Base-by-base conservation (phyloP, 2,113 vertebrate genomes). In the Vicugna pacos region DNA sequence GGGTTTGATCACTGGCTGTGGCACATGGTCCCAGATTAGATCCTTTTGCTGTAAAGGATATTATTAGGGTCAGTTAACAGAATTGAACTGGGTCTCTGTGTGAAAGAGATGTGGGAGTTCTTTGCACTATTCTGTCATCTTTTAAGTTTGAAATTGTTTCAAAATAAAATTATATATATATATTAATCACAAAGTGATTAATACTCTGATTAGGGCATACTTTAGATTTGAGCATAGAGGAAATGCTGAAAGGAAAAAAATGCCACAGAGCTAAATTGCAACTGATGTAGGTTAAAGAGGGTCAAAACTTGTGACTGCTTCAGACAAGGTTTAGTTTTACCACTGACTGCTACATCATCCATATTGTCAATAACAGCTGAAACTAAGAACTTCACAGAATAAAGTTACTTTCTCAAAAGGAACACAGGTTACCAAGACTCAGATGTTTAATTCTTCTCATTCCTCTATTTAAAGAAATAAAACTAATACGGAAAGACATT, bases 381-480 rank as follows among this genome's bases (percentile, higher is more conserved):
- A 91, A 91, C 15, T 73, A 52, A 96, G 60, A 60, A 91, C 26
- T 70, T 92, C 28, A 88, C 22, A 88, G 69, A 58, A 65, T 28
- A 89, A 69, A 48, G 84, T 32, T 92, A 77, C 77, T 28, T 94
- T 89, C 32, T 62, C 48, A 89, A 93, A 96, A 90, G 38, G 19
- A 92, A 88, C 50, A 88, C 5, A 64, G 35, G 56, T 54, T 32
- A 70, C 62, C 13, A 20, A 60, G 58, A 82, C 22, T 56, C 20
- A 79, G 54, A 84, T 85, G 30, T 80, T 96, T 93, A 75, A 90
- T 82, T 87, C 42, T n/a, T 80, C 26, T 22, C 24, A 48, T 73
- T 73, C 4, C 32, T 20, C 65, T 85, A n/a, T 52, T 70, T 54
- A 60, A 92, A 22, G 46, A 5, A 69, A 46, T 72, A 94, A 96